Base-by-base conservation (phyloP, 1,140 invertebrate genomes). In the Nylanderia fulva region DNA sequence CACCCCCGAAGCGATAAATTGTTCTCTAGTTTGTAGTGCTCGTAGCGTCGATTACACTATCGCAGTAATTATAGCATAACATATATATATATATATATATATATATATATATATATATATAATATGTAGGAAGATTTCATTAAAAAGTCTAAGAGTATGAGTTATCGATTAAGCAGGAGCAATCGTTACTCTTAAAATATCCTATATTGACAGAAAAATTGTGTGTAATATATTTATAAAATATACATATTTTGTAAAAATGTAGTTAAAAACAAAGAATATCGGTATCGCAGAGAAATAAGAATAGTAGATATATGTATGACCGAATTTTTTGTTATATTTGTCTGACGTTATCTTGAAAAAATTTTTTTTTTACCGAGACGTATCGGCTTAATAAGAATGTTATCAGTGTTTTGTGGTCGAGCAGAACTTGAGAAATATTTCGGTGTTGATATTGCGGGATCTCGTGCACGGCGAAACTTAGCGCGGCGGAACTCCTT, bases 381-480 rank as follows among this genome's bases (percentile, higher is more conserved):
- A 1, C 29, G 60, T 66, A 39, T 69, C 29, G 75, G 15, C 52
- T 36, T 33, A 48, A 11, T 71, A 42, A 39, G 6, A 80, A 56
- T 9, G 36, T 69, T 69, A 69, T 69, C 33, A 39, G 42, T 45
- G 33, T 69, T 80, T 56, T 56, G 42, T 11, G 13, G 63, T 48
- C 29, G 45, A 9, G 33, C 9, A 42, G 75, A 87, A 86, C 58
- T 86, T 82, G 69, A 61, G 76, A 85, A 88, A 77, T 58, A 63
- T 79, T 77, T 76, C 21, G 15, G 9, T 66, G 87, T 76, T 84
- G 69, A 85, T 88, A 90, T 85, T 85, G 76, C 74, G 15, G 24
- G 89, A 88, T 90, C 48, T 74, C 89, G 89, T 90, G 89, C 79
- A 33, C 69, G n/a, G 27, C 24, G 42, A 48, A 88, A 86, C 75